Conservation (phyloP, 2,113 vertebrate genomes). For the Rhineura floridana region DNA sequence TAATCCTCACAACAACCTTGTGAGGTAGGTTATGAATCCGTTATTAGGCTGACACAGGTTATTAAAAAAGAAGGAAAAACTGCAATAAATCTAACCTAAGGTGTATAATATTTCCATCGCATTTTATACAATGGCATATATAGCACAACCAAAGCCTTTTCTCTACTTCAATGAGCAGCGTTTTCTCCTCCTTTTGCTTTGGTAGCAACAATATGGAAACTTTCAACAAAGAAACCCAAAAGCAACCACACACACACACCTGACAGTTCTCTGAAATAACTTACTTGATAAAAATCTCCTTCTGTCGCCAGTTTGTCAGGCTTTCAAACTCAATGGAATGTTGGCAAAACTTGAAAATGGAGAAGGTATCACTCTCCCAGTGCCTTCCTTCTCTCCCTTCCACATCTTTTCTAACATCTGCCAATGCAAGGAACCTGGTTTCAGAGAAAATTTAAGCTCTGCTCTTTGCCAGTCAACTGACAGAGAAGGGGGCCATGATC, state of each 20-base stretch:
- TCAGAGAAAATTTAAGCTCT: constrained; percentile 46
- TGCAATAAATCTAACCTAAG: constrained; percentile 3
- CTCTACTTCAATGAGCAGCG: not conserved
- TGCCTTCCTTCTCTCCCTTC: constrained; percentile 2
- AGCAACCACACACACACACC: not conserved
- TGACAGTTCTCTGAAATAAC: constrained; percentile 38
- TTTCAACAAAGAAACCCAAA: not conserved
- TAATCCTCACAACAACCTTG: too few species aligned
- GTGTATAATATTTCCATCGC: constrained; percentile 1
- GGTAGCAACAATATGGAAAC: constrained; percentile 27
- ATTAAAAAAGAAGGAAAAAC: not conserved
- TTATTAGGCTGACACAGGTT: not conserved
- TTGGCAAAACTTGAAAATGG: constrained; percentile 56
- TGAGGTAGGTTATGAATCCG: not conserved
- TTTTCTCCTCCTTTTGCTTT: constrained; percentile 7
- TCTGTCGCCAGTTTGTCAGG: constrained; percentile 43
- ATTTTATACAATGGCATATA: not conserved
- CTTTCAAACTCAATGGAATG: constrained; percentile 62
- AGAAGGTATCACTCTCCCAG: constrained; percentile 43
- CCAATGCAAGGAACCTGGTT: constrained; percentile 43
- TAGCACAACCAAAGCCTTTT: not conserved
- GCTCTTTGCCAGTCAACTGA: constrained; percentile 60
- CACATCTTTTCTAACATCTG: constrained; percentile 55
- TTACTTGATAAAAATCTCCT: constrained; percentile 50
- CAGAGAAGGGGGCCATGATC: constrained; percentile 59